phyloP scores from a whole-genome alignment of 2,888 invertebrate genomes.

The Brachylomia viminalis region DNA sequence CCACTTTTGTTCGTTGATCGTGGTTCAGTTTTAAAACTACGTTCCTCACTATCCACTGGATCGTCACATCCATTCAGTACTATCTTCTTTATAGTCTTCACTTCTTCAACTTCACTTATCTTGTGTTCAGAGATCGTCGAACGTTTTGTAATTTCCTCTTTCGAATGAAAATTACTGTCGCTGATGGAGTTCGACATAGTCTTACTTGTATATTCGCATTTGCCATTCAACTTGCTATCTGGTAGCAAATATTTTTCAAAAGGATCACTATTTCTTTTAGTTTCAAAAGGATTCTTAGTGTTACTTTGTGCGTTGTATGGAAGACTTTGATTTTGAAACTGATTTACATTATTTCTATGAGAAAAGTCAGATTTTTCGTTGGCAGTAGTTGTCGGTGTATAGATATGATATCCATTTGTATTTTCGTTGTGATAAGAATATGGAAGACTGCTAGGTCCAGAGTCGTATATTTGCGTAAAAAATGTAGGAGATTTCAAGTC shows the following conservation, averaged over 20 bases:
- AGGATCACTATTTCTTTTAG: constrained; percentile 81
- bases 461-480: constrained; percentile 75
- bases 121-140: constrained; percentile 85
- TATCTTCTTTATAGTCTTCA: constrained; percentile 87
- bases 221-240: constrained; percentile 76
- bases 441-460: constrained; percentile 78
- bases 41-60: constrained; percentile 60
- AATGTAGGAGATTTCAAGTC: constrained; percentile 80
- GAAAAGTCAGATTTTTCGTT: constrained; percentile 74
- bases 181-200: constrained; percentile 82
- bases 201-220: constrained; percentile 72
- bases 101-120: constrained; percentile 86
- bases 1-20: constrained; percentile 35
- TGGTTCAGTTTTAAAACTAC: constrained; percentile 50
- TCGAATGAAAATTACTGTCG: constrained; percentile 81
- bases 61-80: constrained; percentile 82
- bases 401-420: constrained; percentile 74
- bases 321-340: constrained; percentile 73
- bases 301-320: constrained; percentile 70
- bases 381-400: constrained; percentile 61
- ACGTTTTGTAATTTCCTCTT: constrained; percentile 82
- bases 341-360: constrained; percentile 71
- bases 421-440: constrained; percentile 74
- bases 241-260: constrained; percentile 83
- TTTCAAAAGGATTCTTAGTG: constrained; percentile 83